phyloP scores from a whole-genome alignment of 2,113 vertebrate species.

The Cyanistes caeruleus region DNA sequence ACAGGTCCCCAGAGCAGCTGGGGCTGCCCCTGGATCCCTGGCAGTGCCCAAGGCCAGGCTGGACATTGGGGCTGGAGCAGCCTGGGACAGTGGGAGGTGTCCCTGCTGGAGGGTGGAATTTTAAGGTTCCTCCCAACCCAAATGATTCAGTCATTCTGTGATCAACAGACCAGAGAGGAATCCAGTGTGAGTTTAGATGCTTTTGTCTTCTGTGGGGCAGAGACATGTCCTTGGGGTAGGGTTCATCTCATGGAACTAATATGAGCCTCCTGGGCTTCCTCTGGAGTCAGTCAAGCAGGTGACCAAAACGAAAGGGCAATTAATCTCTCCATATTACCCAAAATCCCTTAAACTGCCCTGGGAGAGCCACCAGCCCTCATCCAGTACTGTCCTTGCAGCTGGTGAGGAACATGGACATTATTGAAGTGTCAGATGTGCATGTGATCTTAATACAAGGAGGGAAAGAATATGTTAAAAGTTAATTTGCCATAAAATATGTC shows the following conservation, averaged over 20 bases:
- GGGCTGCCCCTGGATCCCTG: neutral
- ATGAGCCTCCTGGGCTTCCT: neutral
- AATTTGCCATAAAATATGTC: slow-evolving; percentile 62
- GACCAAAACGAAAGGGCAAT: neutral
- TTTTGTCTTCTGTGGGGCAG: neutral
- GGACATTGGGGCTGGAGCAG: neutral
- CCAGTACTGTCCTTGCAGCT: neutral
- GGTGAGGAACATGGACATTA: neutral
- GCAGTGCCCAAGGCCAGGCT: neutral
- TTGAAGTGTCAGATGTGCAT: neutral
- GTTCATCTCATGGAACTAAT: neutral
- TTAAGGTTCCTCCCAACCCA: neutral
- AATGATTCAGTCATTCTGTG: neutral
- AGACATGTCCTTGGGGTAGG: neutral
- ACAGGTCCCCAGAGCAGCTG: neutral
- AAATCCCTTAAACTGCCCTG: neutral
- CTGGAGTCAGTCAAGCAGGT: neutral
- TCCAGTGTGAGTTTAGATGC: neutral
- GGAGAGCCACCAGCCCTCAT: neutral
- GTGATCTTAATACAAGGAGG: neutral
- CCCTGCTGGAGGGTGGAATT: neutral
- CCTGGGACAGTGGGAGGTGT: neutral
- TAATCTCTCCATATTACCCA: neutral
- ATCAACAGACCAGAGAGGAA: neutral
- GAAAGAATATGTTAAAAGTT: slow-evolving; percentile 37